These are phyloP conservation scores for Anguilla pacifica DNA, from an alignment of 2,797 vertebrate genomes.

Conservation along the genomic window DNA sequence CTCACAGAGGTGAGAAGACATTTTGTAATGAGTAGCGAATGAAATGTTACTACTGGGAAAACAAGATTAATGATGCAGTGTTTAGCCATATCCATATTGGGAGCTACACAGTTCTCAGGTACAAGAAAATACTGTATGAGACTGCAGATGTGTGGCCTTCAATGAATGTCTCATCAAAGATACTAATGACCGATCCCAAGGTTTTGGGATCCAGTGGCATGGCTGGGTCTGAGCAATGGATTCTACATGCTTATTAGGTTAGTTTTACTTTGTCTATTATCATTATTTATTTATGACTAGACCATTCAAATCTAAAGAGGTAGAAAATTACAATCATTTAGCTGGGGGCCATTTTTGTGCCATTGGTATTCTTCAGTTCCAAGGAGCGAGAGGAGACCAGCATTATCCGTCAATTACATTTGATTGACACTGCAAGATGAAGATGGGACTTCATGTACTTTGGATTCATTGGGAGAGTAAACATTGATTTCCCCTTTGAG, in stretches of 20 bases:
- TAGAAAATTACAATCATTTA: background rate
- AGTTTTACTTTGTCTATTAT: background rate
- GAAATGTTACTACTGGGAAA: background rate
- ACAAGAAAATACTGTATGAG: background rate
- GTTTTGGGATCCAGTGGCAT: background rate
- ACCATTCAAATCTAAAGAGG: background rate
- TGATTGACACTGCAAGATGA: background rate
- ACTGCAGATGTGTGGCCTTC: background rate
- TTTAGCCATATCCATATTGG: background rate
- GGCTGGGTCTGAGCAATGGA: background rate
- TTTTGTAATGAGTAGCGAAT: background rate
- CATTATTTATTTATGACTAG: constrained; percentile 7
- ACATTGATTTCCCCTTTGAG: constrained; percentile 25
- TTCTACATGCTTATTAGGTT: background rate
- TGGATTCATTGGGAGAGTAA: constrained; percentile 4
- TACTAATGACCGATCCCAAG: background rate
- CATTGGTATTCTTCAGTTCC: constrained; percentile 1
- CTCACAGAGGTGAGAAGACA: background rate
- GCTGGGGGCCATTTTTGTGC: background rate
- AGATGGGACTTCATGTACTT: background rate
- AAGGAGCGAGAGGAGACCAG: background rate
- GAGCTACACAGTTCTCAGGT: background rate
- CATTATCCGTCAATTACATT: background rate
- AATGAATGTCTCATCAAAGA: background rate
- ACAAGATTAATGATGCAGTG: background rate